phyloP scores from a whole-genome alignment of 2,797 vertebrate species.

The Sebastiscus tertius region DNA sequence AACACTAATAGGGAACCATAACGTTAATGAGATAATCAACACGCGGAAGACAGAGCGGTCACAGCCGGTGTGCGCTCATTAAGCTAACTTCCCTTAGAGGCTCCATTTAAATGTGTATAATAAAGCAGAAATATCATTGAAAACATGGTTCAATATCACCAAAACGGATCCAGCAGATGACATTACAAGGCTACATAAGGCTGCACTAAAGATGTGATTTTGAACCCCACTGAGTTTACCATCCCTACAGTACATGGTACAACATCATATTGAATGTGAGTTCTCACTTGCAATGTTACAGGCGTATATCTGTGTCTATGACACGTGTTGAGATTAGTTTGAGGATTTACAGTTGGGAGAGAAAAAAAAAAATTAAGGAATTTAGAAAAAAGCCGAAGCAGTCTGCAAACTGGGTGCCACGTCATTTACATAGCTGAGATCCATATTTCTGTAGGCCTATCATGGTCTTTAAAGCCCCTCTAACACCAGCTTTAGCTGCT shows the following conservation, averaged over 20 bases:
- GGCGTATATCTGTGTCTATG: constrained; percentile 38
- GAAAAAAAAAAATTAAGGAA: constrained; percentile 32
- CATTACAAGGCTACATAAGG: background rate
- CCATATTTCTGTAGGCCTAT: constrained; percentile 18
- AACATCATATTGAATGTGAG: constrained; percentile 25
- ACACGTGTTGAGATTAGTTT: constrained; percentile 48
- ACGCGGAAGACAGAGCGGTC: too few relatives aligned
- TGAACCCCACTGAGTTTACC: constrained; percentile 17
- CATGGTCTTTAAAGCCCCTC: constrained; percentile 18
- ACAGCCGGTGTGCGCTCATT: background rate
- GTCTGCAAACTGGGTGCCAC: constrained; percentile 27
- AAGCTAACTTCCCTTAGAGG: background rate
- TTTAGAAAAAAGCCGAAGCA: constrained; percentile 44
- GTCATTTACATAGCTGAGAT: constrained; percentile 45
- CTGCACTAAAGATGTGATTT: constrained; percentile 21
- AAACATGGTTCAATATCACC: background rate
- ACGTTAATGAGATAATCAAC: too few relatives aligned
- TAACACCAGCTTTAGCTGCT: constrained; percentile 16
- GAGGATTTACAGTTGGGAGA: constrained; percentile 44
- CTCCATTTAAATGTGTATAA: background rate
- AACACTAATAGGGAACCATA: too few relatives aligned
- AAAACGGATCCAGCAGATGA: constrained; percentile 1
- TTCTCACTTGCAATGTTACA: constrained; percentile 35
- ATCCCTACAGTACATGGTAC: background rate
- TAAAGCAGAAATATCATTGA: background rate